phyloP scores from a whole-genome alignment of 1,140 invertebrate species.

The Sinella curviseta region DNA sequence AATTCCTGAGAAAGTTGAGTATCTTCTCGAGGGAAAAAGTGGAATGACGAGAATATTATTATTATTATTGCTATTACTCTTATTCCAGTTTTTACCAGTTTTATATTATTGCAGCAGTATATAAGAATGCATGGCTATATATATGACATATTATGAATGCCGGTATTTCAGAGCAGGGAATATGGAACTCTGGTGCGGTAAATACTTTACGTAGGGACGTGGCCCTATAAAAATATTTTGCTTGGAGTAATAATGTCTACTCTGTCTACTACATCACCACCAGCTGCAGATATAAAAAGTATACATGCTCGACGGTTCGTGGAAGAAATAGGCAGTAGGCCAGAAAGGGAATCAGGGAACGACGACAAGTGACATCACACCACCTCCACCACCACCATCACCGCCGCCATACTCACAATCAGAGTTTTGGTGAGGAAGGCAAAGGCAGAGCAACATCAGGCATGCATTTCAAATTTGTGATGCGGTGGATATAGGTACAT shows the following conservation, averaged over 20 bases:
- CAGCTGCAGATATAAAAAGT: background rate
- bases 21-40: conserved; percentile 13
- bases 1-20: conserved; percentile 18
- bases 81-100: background rate
- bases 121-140: background rate
- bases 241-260: background rate
- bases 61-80: background rate
- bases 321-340: background rate
- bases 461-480: background rate
- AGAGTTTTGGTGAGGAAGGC: too few species aligned
- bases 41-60: conserved; percentile 11
- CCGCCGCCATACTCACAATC: background rate
- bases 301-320: background rate
- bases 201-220: too few species aligned
- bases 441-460: background rate
- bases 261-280: background rate
- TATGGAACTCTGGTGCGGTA: too few species aligned
- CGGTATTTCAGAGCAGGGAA: too few species aligned
- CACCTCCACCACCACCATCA: background rate
- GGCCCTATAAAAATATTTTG: too few species aligned
- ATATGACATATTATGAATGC: too few species aligned
- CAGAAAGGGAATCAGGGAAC: background rate
- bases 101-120: background rate
- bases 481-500: too few species aligned
- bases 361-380: background rate